Base-by-base conservation (phyloP, 2,797 vertebrate species). In the Clamator glandarius region DNA sequence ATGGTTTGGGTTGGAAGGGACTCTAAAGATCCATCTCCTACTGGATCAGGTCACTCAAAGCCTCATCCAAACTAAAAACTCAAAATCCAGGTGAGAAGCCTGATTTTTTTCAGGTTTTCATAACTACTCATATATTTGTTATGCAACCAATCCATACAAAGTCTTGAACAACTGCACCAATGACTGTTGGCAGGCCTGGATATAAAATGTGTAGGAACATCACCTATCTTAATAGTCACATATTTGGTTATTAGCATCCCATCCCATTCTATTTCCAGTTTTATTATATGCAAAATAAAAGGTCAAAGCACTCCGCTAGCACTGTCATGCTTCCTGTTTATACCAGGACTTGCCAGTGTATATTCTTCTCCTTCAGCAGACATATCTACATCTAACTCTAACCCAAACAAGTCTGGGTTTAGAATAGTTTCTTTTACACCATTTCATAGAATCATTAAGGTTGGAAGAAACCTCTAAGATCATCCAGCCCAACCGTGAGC, bases 81-180 rank as follows among this genome's bases (percentile, higher is more conserved):
- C 11, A 25, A 35, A 8, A 79, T n/a, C 7, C 52, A 57, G 18
- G 13, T 7, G 4, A 57, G 16, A 74, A 20, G 11, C 6, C 23
- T 15, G 5, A 13, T 11, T 51, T 55, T 35, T 64, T 25, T n/a
- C 26, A 57, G 29, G 5, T 61, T 77, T 57, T 41, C 41, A 55
- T 31, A 78, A 12, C 7, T 6, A 44, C 2, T 25, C 7, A 17
- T 5, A 2, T 15, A 20, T 54, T 81, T 36, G 8, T 31, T 31
- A 58, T 2, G 2, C 31, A 77, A 63, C 41, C 0, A 1, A 12
- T 25, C 48, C 51, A 26, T 1, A 12, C 3, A 1, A 78, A 26
- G 23, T n/a, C n/a, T 19, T 6, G 2, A 63, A 59, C 7, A 28
- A 29, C 3, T 21, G 28, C n/a, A 57, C 7, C 20, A 8, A 1